Conservation (phyloP, 2,113 vertebrate genomes). For the Laticauda laticaudata region DNA sequence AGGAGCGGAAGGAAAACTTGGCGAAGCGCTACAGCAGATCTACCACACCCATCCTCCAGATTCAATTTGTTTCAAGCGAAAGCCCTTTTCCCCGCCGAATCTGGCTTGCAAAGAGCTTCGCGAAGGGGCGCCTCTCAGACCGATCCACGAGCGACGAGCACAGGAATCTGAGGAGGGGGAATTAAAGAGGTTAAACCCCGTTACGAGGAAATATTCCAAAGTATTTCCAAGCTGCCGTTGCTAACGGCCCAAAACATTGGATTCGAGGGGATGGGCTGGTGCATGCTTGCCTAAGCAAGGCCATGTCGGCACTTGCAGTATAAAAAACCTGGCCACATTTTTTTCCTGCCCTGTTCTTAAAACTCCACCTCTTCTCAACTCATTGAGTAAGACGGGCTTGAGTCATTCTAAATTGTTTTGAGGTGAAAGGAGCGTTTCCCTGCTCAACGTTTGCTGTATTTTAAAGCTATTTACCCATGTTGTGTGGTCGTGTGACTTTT, state of each 20-base stretch:
- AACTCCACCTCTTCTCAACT: not conserved
- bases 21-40: not conserved
- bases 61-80: not conserved
- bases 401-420: not conserved
- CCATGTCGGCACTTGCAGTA: not conserved
- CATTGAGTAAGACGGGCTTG: not conserved
- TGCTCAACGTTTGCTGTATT: not conserved
- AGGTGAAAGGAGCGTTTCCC: not conserved
- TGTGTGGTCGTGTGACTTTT: not conserved
- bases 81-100: not conserved
- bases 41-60: not conserved
- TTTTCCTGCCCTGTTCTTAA: not conserved
- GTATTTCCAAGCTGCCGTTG: not conserved
- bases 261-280: not conserved
- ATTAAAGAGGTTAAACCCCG: not conserved
- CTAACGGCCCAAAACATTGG: not conserved
- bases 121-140: not conserved
- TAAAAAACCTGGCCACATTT: not conserved
- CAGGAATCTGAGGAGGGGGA: not conserved
- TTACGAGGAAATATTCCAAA: not conserved
- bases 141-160: not conserved
- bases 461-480: not conserved
- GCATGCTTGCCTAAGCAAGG: not conserved
- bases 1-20: not conserved
- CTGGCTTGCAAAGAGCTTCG: not conserved